A percentile compares a stretch with the other conserved stretches of the same genome.
phyloP scores from a whole-genome alignment of 2,888 invertebrate genomes.

The Orgyia antiqua region DNA sequence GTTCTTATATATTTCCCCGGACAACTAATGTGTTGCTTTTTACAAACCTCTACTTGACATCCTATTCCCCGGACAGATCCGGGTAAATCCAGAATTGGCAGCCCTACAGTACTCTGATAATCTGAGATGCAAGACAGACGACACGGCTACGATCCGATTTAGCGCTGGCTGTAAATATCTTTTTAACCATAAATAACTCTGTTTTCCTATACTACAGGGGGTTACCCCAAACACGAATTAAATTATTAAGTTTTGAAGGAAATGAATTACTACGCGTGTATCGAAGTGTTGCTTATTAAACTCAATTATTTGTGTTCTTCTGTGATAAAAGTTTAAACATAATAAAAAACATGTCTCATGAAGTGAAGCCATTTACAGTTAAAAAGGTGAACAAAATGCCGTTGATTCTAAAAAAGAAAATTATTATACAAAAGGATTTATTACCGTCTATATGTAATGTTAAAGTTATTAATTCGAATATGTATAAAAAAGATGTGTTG shows the following conservation, averaged over 20 bases:
- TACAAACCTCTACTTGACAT: too few species aligned
- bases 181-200: slow-evolving; percentile 3
- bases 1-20: too few species aligned
- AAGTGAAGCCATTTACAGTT: slow-evolving; percentile 12
- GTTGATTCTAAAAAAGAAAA: slow-evolving; percentile 14
- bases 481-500: slow-evolving; percentile 15
- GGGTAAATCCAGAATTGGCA: too few species aligned
- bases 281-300: too few species aligned
- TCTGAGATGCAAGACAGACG: too few species aligned
- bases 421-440: slow-evolving; percentile 12
- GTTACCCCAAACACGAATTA: slow-evolving; percentile 12
- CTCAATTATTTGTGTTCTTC: too few species aligned
- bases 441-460: slow-evolving; percentile 8
- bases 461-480: slow-evolving; percentile 11
- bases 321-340: slow-evolving; percentile 1
- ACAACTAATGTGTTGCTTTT: too few species aligned
- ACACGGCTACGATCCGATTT: slow-evolving; percentile 3
- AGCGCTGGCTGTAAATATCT: neutral
- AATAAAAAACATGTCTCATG: slow-evolving; percentile 16
- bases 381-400: slow-evolving; percentile 12
- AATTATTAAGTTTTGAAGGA: neutral
- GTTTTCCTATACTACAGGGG: slow-evolving; percentile 11
- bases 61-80: too few species aligned
- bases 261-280: neutral
- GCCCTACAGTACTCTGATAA: too few species aligned